phyloP scores from a whole-genome alignment of 2,797 vertebrate genomes.

The Microctenopoma stevenorrisi region DNA sequence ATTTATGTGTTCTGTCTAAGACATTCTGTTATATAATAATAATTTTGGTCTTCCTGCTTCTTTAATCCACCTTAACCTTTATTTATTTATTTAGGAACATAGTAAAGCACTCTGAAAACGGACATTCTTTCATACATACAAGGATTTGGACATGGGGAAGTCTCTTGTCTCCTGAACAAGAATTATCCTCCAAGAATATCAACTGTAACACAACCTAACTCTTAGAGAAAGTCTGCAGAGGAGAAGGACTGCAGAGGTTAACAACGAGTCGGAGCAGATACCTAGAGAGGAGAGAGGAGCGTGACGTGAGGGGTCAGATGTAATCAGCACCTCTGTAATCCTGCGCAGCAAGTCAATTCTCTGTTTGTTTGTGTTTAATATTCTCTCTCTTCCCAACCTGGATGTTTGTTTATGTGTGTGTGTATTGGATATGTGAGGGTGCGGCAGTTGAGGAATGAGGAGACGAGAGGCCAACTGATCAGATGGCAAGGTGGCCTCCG shows the following conservation, averaged over 20 bases:
- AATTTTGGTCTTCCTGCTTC: not conserved
- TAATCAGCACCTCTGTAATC: constrained; percentile 84
- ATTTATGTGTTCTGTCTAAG: not conserved
- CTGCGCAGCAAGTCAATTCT: constrained; percentile 82
- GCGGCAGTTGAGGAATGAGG: constrained; percentile 40
- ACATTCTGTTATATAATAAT: not conserved
- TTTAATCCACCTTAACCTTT: not conserved
- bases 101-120: not conserved
- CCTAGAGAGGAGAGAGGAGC: constrained; percentile 49
- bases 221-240: constrained; percentile 4
- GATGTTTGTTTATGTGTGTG: constrained; percentile 30
- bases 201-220: not conserved
- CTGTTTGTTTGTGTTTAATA: constrained; percentile 89
- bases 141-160: constrained; percentile 3
- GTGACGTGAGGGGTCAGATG: constrained; percentile 82
- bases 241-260: constrained; percentile 33
- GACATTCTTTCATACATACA: not conserved
- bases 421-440: constrained; percentile 37
- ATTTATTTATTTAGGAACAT: not conserved
- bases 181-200: not conserved
- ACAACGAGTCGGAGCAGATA: constrained; percentile 41
- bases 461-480: constrained; percentile 71
- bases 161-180: constrained; percentile 7
- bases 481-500: constrained; percentile 67
- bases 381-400: constrained; percentile 62